A percentile compares a stretch with the other conserved stretches of the same genome.
Conservation (phyloP, 2,888 invertebrate species). For the Cancer borealis region DNA sequence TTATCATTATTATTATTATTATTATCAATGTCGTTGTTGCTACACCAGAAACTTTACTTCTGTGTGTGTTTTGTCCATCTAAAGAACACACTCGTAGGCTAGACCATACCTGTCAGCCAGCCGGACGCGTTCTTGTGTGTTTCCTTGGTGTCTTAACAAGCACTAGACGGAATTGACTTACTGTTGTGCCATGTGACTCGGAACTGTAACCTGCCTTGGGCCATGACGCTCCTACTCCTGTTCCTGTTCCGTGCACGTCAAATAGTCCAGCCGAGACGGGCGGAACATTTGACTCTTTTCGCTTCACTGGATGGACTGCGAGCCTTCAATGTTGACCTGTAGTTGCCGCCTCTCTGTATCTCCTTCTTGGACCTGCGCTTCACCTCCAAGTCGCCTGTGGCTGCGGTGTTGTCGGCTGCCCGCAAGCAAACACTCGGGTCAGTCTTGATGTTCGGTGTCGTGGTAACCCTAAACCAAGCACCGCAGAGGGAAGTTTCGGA, state of each 20-base stretch:
- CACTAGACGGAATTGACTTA: conserved; percentile 13
- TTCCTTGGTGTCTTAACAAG: conserved; percentile 45
- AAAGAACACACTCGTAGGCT: conserved; percentile 5
- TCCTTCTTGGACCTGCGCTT: neutral
- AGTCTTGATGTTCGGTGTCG: conserved; percentile 63
- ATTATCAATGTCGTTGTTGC: neutral
- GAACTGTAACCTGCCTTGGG: conserved; percentile 9
- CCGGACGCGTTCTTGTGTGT: neutral
- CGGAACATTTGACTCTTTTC: conserved; percentile 6
- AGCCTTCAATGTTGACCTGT: conserved; percentile 44
- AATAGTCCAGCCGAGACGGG: conserved; percentile 31
- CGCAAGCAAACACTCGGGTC: conserved; percentile 32
- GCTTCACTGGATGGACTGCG: conserved; percentile 11
- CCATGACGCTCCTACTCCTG: neutral
- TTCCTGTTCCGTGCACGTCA: neutral
- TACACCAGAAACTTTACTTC: neutral
- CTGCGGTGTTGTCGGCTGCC: neutral
- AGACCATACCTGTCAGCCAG: neutral
- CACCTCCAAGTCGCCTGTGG: neutral
- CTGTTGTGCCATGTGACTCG: conserved; percentile 8
- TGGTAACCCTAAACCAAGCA: neutral
- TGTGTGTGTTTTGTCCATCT: neutral
- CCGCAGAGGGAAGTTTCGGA: neutral
- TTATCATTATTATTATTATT: neutral
- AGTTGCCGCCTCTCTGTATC: conserved; percentile 12